Evolutionary conservation across 2,888 invertebrate species (phyloP).

Genomic region (Tuta absoluta): DNA sequence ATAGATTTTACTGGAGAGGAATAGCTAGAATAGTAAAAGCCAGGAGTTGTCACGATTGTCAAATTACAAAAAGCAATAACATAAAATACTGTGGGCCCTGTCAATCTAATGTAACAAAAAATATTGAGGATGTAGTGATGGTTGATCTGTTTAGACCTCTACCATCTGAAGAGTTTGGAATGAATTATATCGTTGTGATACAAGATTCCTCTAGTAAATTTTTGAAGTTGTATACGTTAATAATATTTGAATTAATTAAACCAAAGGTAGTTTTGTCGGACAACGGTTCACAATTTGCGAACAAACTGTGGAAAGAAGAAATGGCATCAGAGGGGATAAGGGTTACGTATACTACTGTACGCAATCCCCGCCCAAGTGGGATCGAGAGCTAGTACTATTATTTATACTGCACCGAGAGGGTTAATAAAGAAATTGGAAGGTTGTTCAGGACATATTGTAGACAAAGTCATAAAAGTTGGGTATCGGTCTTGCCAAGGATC

Average conservation of each 20-base stretch:
- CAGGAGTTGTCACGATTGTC: conserved; percentile 36
- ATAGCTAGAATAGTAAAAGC: conserved; percentile 28
- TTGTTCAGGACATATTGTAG: no score
- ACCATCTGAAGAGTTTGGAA: not conserved
- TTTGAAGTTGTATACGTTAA: not conserved
- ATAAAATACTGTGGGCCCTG: conserved; percentile 14
- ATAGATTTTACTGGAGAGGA: conserved; percentile 35
- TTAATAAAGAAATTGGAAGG: no score
- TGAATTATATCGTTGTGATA: not conserved
- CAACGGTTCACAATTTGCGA: conserved; percentile 1
- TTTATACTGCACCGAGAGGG: no score
- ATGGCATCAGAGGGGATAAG: not conserved
- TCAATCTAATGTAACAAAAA: not conserved
- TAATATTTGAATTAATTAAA: not conserved
- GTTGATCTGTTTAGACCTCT: not conserved
- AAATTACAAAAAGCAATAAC: conserved; percentile 32
- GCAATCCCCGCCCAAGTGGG: no score
- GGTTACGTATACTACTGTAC: no score
- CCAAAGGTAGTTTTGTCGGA: not conserved
- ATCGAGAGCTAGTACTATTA: no score
- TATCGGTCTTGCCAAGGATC: no score
- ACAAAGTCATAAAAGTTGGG: no score
- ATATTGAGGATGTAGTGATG: not conserved
- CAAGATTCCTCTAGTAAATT: conserved; percentile 11
- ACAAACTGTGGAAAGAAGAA: not conserved